Evolutionary conservation across 2,113 vertebrate species (phyloP).

Genomic region (Sebastes schlegelii): DNA sequence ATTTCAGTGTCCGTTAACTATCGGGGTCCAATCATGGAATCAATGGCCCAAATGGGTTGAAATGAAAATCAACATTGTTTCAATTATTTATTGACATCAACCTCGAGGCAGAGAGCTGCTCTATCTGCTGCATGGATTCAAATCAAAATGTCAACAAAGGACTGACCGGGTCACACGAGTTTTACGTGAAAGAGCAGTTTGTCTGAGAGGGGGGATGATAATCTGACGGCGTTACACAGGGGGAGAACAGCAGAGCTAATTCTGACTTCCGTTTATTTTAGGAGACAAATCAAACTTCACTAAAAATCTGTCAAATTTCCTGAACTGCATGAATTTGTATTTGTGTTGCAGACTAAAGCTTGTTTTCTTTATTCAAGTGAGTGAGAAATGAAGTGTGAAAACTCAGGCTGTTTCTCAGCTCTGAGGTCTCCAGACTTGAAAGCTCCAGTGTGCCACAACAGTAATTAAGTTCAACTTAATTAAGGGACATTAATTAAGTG

Average conservation of each 20-base stretch:
- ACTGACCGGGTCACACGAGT: not conserved
- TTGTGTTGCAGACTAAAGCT: not conserved
- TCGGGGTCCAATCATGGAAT: conserved; percentile 35
- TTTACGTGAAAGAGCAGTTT: conserved; percentile 15
- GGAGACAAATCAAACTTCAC: not conserved
- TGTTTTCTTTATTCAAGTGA: not conserved
- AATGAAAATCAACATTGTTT: conserved; percentile 68
- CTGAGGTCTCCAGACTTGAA: conserved; percentile 36
- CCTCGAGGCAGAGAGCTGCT: conserved; percentile 33
- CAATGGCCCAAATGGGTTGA: conserved; percentile 66
- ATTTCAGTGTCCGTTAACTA: conserved; percentile 10
- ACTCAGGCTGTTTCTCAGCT: conserved; percentile 11
- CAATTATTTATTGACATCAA: conserved; percentile 55
- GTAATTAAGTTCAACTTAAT: conserved; percentile 70
- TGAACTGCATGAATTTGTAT: not conserved
- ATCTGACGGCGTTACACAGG: not conserved
- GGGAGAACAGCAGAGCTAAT: not conserved
- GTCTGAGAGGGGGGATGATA: not conserved
- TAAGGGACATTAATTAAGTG: conserved; percentile 49
- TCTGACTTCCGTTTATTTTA: not conserved
- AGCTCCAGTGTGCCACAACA: conserved; percentile 27
- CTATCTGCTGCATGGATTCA: conserved; percentile 30
- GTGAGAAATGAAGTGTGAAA: not conserved
- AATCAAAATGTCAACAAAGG: conserved; percentile 20
- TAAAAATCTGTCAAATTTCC: not conserved